Conservation (phyloP, 2,888 invertebrate species). For the Polymixis flavicincta region DNA sequence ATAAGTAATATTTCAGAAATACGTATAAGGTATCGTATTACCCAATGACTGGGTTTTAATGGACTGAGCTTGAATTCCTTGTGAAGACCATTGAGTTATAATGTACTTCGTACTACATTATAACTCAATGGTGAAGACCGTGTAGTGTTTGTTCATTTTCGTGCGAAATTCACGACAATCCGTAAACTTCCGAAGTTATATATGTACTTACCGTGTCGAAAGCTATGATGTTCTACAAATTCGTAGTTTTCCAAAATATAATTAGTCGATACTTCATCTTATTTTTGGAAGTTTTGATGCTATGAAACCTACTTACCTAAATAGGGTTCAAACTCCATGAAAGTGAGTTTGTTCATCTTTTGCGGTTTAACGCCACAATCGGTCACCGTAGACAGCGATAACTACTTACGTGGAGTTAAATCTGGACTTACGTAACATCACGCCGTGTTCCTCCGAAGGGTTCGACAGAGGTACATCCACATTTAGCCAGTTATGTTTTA, state of each 20-base stretch:
- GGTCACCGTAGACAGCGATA: background rate
- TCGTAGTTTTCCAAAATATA: background rate
- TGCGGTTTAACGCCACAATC: conserved; percentile 1
- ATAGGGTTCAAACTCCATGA: background rate
- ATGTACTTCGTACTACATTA: too few relatives aligned
- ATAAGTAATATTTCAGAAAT: too few relatives aligned
- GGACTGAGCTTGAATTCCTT: background rate
- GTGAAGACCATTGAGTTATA: too few relatives aligned
- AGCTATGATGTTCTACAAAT: background rate
- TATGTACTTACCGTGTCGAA: background rate
- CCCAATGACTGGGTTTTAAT: background rate
- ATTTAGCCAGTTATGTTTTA: too few relatives aligned
- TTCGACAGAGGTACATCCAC: too few relatives aligned
- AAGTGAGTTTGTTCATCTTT: background rate
- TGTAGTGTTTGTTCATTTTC: too few relatives aligned
- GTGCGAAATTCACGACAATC: background rate
- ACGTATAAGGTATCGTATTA: too few relatives aligned
- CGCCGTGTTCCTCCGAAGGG: too few relatives aligned
- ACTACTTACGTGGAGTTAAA: background rate
- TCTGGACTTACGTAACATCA: background rate
- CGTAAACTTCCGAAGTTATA: background rate
- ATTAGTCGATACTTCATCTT: background rate
- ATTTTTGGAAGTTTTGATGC: background rate
- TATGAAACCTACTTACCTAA: background rate
- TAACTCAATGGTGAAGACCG: too few relatives aligned